Conservation (phyloP, 2,113 vertebrate genomes). For the Mesitornis unicolor region DNA sequence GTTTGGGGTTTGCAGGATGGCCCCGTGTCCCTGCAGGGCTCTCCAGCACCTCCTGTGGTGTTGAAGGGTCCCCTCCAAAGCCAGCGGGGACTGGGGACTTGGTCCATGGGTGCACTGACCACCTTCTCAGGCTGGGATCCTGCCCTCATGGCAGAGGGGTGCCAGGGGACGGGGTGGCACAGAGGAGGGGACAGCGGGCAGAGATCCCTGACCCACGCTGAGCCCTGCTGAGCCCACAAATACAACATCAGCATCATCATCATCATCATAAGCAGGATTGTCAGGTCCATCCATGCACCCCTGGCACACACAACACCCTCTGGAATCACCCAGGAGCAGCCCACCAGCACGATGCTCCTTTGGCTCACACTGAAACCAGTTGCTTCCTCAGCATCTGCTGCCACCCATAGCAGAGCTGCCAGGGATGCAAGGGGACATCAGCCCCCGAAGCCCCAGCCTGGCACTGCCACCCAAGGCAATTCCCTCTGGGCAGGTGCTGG, state of each 20-base stretch:
- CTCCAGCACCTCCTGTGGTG: not conserved
- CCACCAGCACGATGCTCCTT: rapidly evolving
- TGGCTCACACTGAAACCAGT: rapidly evolving
- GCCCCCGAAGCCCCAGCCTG: not conserved
- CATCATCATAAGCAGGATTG: not conserved
- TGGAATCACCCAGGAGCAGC: not conserved
- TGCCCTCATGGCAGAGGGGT: not conserved
- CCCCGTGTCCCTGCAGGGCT: not conserved
- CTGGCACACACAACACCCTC: not conserved
- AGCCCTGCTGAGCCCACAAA: not conserved
- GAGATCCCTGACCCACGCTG: not conserved
- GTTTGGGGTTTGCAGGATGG: not conserved
- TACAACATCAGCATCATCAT: not conserved
- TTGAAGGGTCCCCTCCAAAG: not conserved
- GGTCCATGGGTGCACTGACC: not conserved
- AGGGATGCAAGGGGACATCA: not conserved
- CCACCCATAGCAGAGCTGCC: rapidly evolving
- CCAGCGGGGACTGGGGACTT: not conserved
- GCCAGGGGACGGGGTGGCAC: not conserved
- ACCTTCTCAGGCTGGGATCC: not conserved
- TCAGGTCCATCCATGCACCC: rapidly evolving
- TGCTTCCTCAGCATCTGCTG: rapidly evolving
- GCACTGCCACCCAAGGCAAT: not conserved
- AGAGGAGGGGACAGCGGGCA: not conserved
- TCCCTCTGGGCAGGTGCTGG: rapidly evolving